Conservation (phyloP, 2,113 vertebrate species). For the Parotia lawesii region DNA sequence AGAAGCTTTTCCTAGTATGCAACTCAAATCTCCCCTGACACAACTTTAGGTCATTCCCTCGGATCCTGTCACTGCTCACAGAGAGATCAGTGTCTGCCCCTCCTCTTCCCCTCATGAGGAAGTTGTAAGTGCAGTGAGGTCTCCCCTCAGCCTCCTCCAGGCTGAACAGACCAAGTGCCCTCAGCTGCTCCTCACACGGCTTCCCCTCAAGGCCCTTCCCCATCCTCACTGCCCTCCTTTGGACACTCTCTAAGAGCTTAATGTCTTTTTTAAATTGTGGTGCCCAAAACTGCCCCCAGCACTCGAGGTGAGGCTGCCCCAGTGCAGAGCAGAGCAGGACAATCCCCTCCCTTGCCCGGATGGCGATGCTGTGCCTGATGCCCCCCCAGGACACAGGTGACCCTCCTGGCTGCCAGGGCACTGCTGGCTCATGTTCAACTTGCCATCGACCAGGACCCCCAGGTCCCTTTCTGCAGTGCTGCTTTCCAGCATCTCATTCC, state of each 20-base stretch:
- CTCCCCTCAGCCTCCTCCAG: neutral
- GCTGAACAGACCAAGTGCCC: neutral
- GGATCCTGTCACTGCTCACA: neutral
- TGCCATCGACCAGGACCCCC: neutral
- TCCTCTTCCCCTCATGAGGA: neutral
- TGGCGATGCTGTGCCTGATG: neutral
- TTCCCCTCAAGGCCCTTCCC: neutral
- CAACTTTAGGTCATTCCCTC: neutral
- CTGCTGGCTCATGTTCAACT: neutral
- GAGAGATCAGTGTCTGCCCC: neutral
- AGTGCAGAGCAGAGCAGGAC: neutral
- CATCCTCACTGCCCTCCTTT: neutral
- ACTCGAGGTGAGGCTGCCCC: neutral
- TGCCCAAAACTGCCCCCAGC: neutral
- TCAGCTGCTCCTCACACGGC: accelerated
- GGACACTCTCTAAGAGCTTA: neutral
- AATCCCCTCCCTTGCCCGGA: neutral
- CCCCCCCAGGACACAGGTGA: accelerated
- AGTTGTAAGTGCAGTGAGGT: neutral
- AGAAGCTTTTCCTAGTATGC: neutral
- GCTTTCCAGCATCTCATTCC: neutral
- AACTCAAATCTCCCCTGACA: neutral
- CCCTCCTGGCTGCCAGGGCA: neutral
- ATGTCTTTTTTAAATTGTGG: neutral
- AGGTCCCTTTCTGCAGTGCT: neutral